These are phyloP conservation scores for Drosophila yakuba DNA, from an alignment of 1,140 invertebrate genomes.

Conservation along the genomic window DNA sequence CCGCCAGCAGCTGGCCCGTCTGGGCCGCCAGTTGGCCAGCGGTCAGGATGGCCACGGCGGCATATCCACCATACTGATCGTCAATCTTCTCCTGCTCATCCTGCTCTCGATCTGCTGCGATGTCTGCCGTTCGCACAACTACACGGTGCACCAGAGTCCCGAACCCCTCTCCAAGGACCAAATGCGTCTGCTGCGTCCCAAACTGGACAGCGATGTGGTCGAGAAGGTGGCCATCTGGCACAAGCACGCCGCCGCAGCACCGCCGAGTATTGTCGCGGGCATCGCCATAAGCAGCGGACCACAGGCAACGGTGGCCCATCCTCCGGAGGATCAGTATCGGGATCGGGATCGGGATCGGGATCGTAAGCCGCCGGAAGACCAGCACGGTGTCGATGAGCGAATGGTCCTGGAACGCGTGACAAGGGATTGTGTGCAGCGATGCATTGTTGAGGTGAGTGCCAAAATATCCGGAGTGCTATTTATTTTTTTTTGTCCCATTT, in stretches of 20 bases:
- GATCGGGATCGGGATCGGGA: not conserved
- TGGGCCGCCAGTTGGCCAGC: conserved; percentile 45
- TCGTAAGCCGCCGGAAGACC: not conserved
- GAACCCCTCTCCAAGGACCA: conserved; percentile 19
- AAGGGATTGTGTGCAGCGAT: conserved; percentile 69
- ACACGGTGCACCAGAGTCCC: not conserved
- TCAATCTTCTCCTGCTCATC: conserved; percentile 57
- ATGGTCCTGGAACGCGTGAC: conserved; percentile 61
- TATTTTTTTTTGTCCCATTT: too few species aligned
- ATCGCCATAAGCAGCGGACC: conserved; percentile 52
- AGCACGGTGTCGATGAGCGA: conserved; percentile 48
- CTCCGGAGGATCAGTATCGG: not conserved
- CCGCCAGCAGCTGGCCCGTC: conserved; percentile 42
- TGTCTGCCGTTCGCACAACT: conserved; percentile 63
- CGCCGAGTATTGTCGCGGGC: conserved; percentile 58
- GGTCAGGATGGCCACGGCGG: conserved; percentile 37
- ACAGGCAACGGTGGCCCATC: not conserved
- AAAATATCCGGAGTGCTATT: too few species aligned
- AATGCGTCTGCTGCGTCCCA: conserved; percentile 43
- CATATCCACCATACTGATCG: conserved; percentile 55
- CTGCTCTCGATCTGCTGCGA: conserved; percentile 69
- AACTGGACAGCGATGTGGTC: conserved; percentile 69
- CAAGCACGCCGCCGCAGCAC: conserved; percentile 63
- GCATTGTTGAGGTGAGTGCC: conserved; percentile 65
- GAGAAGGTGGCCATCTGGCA: conserved; percentile 72